Evolutionary conservation across 2,888 invertebrate genomes (phyloP), one percentile per base, ranked within the genome.

Genomic region (Tromatobia lineatoria): DNA sequence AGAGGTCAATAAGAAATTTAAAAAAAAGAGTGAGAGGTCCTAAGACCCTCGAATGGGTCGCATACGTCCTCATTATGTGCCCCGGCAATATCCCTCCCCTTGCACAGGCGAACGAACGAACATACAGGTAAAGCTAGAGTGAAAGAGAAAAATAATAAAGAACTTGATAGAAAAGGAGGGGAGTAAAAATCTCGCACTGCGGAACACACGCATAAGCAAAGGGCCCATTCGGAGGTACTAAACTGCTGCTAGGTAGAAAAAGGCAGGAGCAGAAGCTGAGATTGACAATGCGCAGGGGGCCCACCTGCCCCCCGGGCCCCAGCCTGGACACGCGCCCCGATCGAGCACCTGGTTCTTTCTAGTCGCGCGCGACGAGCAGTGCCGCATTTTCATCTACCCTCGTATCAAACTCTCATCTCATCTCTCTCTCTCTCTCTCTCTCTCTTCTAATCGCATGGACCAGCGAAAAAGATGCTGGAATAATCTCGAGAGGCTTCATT

Each of bases 251-350:
- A 45, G 73, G 80, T 85, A 82, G 76, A 86, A 77, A 87, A 85
- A 80, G 85, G 88, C 90, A 90, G 87, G 86, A 86, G 88, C 73
- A 77, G 64, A 50, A 70, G 91, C 91, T 90, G 92, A 93, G 93
- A 93, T 93, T 93, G 93, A 93, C 93, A 93, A 93, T 93, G 91
- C 83, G 80, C 93, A 91, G 93, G 92, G 93, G 92, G 93, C 93
- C 92, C 93, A 93, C 93, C 93, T 93, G 93, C 93, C 93, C 92
- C 91, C 91, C 89, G 71, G 71, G 74, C 71, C 77, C 88, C 89
- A 91, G 88, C 89, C 89, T 90, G 90, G 93, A 93, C 93, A 93
- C 93, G 93, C 93, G 92, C 92, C 93, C 91, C 87, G 88, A 87
- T 87, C 85, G 88, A 90, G 90, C 92, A 92, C 92, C 92, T 92